Base-by-base conservation (phyloP, 2,888 invertebrate species). In the Acanthosepion lycidas region DNA sequence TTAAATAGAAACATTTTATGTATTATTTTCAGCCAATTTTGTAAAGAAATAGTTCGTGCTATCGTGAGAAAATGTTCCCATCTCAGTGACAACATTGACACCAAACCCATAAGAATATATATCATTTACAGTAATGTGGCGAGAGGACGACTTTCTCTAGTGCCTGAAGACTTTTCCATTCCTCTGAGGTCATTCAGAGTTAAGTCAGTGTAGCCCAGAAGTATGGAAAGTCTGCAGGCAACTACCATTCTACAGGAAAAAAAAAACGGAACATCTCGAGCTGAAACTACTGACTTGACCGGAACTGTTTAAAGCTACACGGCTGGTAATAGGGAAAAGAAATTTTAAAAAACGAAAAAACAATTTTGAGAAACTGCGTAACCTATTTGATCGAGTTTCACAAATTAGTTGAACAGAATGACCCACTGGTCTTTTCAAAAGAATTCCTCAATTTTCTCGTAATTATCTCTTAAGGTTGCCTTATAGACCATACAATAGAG, bases 161-260 rank as follows among this genome's bases (percentile, higher is more conserved):
- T 78, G 93, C 20, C 93, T 93, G 93, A 28, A 93, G 93, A 49
- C 93, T 93, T 93, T 93, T 93, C 93, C 93, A 93, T 93, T 51
- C 53, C 20, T 93, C 93, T 93, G 93, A n/a, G 93, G 93, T 93
- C 49, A 93, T 93, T 93, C 93, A 93, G 49, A 49, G 93, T 49
- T 53, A 51, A 53, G 93, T 51, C 93, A 49, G 93, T 93, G 93
- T 93, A 93, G 93, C 93, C 93, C 93, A 93, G 93, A 93, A 53
- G 93, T 53, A 93, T 93, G 93, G 93, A 93, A 93, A 93, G 93
- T 93, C 93, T 53, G 51, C 93, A 93, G 51, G 93, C 53, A 53
- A 8, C 49, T 93, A 53, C 0, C 51, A 53, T 18, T 53, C 93
- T 18, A 51, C 93, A n/a, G 51, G 55, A 55, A 92, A 51, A 26